Evolutionary conservation across 2,888 invertebrate genomes (phyloP).

Genomic region (Pimpla rufipes): DNA sequence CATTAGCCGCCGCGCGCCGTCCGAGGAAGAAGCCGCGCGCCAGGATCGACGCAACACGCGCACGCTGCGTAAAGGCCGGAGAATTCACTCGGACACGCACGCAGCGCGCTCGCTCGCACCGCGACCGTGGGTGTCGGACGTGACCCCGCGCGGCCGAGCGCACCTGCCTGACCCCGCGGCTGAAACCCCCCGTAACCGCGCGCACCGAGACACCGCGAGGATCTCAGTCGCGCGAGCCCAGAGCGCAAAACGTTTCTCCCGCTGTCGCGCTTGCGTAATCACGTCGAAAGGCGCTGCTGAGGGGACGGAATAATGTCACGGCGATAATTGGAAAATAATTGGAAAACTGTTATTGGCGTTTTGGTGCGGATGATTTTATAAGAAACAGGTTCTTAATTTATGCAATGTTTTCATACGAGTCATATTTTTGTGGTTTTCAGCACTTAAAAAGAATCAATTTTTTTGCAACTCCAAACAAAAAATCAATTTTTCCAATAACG

Average conservation of each 20-base stretch:
- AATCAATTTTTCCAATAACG: too few relatives aligned
- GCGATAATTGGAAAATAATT: not conserved
- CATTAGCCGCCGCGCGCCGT: slow-evolving; percentile 73
- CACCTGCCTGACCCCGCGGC: slow-evolving; percentile 84
- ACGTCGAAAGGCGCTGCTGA: slow-evolving; percentile 69
- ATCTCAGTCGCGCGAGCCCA: slow-evolving; percentile 3
- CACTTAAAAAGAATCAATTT: too few relatives aligned
- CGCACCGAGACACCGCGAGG: slow-evolving; percentile 44
- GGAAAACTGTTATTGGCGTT: not conserved
- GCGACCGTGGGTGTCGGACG: slow-evolving; percentile 76
- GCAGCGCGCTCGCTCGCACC: slow-evolving; percentile 68
- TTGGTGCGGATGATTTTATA: not conserved
- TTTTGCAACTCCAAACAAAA: too few relatives aligned
- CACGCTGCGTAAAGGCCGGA: slow-evolving; percentile 61
- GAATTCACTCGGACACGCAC: slow-evolving; percentile 66
- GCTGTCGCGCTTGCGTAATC: slow-evolving; percentile 79
- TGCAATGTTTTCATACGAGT: too few relatives aligned
- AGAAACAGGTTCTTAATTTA: too few relatives aligned
- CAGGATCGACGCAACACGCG: slow-evolving; percentile 45
- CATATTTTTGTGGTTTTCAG: too few relatives aligned
- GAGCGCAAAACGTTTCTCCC: slow-evolving; percentile 56
- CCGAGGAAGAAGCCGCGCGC: slow-evolving; percentile 39
- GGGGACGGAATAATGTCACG: not conserved
- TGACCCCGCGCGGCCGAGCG: slow-evolving; percentile 78
- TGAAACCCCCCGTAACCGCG: slow-evolving; percentile 71